Conservation (phyloP, 2,113 vertebrate species). For the Lampris megalopsis region DNA sequence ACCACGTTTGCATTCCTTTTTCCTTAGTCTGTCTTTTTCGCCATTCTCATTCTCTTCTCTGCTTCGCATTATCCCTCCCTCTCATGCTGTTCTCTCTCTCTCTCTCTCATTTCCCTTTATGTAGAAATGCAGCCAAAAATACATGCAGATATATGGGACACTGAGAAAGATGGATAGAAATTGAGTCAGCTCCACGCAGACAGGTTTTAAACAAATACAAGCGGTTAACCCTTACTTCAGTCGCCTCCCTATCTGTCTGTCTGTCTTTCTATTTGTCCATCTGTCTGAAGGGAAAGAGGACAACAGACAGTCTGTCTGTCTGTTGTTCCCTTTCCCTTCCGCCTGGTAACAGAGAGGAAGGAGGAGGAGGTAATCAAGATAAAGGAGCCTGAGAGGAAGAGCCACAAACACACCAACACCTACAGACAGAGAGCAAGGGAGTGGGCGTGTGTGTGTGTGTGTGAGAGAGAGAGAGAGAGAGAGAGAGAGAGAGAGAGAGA, state of each 20-base stretch:
- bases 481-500: constrained; percentile 33
- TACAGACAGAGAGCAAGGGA: not conserved
- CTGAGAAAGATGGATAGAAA: constrained; percentile 23
- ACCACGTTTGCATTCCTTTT: constrained; percentile 69
- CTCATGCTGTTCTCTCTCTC: constrained; percentile 15
- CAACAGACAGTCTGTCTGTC: constrained; percentile 10
- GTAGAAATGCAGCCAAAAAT: constrained; percentile 25
- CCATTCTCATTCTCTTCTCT: constrained; percentile 60
- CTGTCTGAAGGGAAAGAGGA: not conserved
- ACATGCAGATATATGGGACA: constrained; percentile 10
- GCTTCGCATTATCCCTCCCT: constrained; percentile 50
- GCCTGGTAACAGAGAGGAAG: constrained; percentile 56
- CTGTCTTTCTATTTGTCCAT: constrained; percentile 34
- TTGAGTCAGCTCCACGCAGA: constrained; percentile 29
- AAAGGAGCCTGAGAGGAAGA: constrained; percentile 76
- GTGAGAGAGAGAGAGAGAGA: constrained; percentile 21
- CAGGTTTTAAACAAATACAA: not conserved
- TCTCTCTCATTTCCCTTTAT: constrained; percentile 21
- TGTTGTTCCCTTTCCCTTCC: constrained; percentile 33
- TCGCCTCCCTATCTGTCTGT: constrained; percentile 7
- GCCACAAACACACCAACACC: too few relatives aligned
- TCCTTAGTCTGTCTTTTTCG: constrained; percentile 60
- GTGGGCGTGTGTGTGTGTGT: too few relatives aligned
- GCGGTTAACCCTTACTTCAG: constrained; percentile 29
- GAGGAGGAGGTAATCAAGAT: constrained; percentile 83